Base-by-base conservation (phyloP, 2,888 invertebrate species). In the Cheilosia soror region DNA sequence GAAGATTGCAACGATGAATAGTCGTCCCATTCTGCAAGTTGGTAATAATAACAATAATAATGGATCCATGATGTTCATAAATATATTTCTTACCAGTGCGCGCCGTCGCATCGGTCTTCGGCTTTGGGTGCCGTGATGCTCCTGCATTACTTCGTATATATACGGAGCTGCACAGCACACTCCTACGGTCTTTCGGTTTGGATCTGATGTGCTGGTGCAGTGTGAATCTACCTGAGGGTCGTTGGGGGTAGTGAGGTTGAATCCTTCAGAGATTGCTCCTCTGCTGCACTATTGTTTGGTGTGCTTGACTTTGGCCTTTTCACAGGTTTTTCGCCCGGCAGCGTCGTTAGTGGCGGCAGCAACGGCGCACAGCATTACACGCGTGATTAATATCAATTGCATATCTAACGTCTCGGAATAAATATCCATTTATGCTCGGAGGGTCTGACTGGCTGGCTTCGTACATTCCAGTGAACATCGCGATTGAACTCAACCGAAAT, bases 331-430 rank as follows among this genome's bases (percentile, higher is more conserved):
- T 37, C 55, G 37, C 58, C 68, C 71, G 42, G 55, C 66, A 65
- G 82, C 63, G 44, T 66, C 60, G 73, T 77, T 58, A 69, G 62
- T 58, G 87, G 77, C 62, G 62, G 55, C 83, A 53, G 55, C 80
- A 47, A 53, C 82, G 77, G 81, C 81, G 84, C 78, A 81, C 79
- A 69, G 76, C 87, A 88, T 87, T 87, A 88, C 88, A 88, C 87
- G 87, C 87, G 87, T 88, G 88, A 88, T 88, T 88, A 88, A 88
- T 88, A 88, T 88, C 88, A 88, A 88, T 88, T 88, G 87, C 82
- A 86, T 87, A 86, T 87, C 87, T 88, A 87, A 87, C 87, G 87
- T 87, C 79, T 84, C 68, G 73, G 81, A 88, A 87, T 88, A 88
- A 88, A 87, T 88, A 87, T 86, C 87, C 80, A 84, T 86, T 86